Percentiles rank a stretch among this genome's conserved stretches.
phyloP scores from a whole-genome alignment of 2,797 vertebrate species.

The Schizopygopsis malacanthus region DNA sequence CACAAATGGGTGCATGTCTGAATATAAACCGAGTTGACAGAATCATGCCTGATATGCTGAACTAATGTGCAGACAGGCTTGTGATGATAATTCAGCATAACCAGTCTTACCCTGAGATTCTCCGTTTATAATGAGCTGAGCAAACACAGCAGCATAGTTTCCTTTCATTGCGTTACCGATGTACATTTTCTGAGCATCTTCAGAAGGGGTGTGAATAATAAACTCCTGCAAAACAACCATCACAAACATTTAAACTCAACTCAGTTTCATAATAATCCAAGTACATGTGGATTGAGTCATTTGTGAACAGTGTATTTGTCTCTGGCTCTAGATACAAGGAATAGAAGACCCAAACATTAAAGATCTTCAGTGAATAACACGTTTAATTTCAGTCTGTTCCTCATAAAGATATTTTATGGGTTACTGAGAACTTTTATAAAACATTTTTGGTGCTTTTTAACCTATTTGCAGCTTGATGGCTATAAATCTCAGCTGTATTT shows the following conservation, averaged over 20 bases:
- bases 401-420: background rate
- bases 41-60: background rate
- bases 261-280: background rate
- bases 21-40: background rate
- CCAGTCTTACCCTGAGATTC: conserved; percentile 65
- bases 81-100: too few relatives aligned
- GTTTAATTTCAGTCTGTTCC: background rate
- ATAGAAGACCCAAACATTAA: background rate
- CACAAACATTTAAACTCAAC: background rate
- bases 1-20: background rate
- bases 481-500: background rate
- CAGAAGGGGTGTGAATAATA: conserved; percentile 67
- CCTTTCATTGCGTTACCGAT: conserved; percentile 71
- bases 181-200: conserved; percentile 73
- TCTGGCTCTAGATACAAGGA: background rate
- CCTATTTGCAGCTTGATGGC: background rate
- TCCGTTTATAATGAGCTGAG: conserved; percentile 71
- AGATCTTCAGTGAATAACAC: background rate
- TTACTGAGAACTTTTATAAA: background rate
- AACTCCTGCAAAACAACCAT: conserved; percentile 69
- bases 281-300: background rate
- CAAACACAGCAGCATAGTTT: conserved; percentile 69
- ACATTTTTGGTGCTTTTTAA: background rate
- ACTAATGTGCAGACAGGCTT: background rate
- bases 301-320: background rate